phyloP scores from a whole-genome alignment of 2,113 vertebrate genomes.

The Cebidichthys violaceus region DNA sequence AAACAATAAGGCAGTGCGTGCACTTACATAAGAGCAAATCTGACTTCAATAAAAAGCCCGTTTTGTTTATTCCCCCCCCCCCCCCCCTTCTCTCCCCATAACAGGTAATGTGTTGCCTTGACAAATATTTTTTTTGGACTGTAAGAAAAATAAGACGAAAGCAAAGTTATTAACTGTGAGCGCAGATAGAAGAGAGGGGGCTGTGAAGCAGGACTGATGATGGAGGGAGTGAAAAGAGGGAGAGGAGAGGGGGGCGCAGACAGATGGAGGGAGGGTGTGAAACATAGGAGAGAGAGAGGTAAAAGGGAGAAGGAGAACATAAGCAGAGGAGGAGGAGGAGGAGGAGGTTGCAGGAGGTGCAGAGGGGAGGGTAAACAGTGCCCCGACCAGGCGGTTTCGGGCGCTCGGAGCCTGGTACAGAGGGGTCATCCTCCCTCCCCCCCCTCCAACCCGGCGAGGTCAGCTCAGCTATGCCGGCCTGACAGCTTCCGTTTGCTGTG shows the following conservation, averaged over 20 bases:
- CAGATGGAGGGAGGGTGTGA: conserved; percentile 50
- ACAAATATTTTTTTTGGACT: conserved; percentile 67
- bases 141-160: conserved; percentile 66
- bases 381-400: conserved; percentile 79
- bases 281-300: conserved; percentile 40
- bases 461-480: conserved; percentile 89
- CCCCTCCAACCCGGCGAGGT: conserved; percentile 80
- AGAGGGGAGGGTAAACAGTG: conserved; percentile 89
- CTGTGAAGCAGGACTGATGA: conserved; percentile 64
- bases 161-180: conserved; percentile 75
- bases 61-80: conserved; percentile 55
- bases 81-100: conserved; percentile 12
- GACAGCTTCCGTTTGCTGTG: conserved; percentile 95
- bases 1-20: conserved; percentile 81
- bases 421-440: conserved; percentile 74
- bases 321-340: conserved; percentile 81
- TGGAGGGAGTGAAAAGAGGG: conserved; percentile 37
- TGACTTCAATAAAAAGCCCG: conserved; percentile 71
- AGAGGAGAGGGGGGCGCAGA: not conserved
- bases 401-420: conserved; percentile 90
- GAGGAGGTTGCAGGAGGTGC: conserved; percentile 82
- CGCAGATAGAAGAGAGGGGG: conserved; percentile 59
- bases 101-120: conserved; percentile 67
- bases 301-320: conserved; percentile 61
- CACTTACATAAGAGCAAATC: conserved; percentile 77